Percentiles rank a stretch among this genome's conserved stretches.
These are phyloP conservation scores for Microctenopoma stevenorrisi DNA, from an alignment of 2,797 vertebrate genomes.

Conservation along the genomic window DNA sequence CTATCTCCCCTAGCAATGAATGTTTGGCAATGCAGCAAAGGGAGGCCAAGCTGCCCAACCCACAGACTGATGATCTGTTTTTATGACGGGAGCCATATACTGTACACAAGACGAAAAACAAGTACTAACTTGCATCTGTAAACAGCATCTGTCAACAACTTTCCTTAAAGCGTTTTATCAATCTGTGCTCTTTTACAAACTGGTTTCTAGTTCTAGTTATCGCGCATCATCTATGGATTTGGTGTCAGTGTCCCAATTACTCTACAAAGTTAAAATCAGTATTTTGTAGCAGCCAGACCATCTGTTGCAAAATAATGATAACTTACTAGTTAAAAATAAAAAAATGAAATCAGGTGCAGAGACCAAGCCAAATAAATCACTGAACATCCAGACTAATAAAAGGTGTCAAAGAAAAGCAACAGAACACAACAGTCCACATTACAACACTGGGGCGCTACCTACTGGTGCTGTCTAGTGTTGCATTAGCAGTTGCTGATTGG, in stretches of 20 bases:
- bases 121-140: neutral
- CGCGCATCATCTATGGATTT: too few relatives aligned
- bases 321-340: too few relatives aligned
- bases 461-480: neutral
- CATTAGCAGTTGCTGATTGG: neutral
- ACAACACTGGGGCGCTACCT: slow-evolving; percentile 24
- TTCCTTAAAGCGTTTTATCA: neutral
- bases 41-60: slow-evolving; percentile 2
- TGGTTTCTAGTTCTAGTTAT: neutral
- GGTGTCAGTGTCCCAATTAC: neutral
- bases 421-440: neutral
- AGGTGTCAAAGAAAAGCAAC: too few relatives aligned
- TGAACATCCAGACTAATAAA: too few relatives aligned
- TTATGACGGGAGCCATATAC: slow-evolving; percentile 3
- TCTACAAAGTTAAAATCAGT: too few relatives aligned
- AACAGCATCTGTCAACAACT: neutral
- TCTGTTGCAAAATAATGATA: too few relatives aligned
- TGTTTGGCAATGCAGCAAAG: slow-evolving; percentile 23
- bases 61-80: slow-evolving; percentile 18
- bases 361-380: too few relatives aligned
- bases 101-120: too few relatives aligned
- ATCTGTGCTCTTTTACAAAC: neutral
- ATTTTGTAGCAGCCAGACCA: too few relatives aligned
- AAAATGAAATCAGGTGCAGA: too few relatives aligned
- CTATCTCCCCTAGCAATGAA: slow-evolving; percentile 65